phyloP scores from a whole-genome alignment of 2,888 invertebrate genomes.

The Platynereis dumerilii region DNA sequence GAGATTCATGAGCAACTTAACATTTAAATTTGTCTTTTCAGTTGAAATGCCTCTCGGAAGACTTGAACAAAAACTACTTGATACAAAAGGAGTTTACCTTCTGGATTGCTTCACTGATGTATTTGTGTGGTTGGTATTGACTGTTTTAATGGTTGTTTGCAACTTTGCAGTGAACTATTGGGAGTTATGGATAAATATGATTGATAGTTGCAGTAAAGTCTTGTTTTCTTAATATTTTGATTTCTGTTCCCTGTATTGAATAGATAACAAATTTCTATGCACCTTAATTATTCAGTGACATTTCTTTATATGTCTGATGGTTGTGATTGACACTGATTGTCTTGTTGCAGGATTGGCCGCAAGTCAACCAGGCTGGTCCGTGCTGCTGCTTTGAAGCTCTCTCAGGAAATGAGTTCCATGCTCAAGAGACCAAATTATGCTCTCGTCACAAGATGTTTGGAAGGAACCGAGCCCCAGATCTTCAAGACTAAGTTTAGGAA shows the following conservation, averaged over 20 bases:
- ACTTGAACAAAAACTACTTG: conserved; percentile 78
- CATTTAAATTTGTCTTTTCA: conserved; percentile 33
- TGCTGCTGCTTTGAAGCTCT: conserved; percentile 95
- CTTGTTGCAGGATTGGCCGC: conserved; percentile 87
- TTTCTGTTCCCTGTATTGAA: too few relatives aligned
- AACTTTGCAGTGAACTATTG: too few relatives aligned
- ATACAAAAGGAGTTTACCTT: conserved; percentile 93
- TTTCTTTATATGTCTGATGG: too few relatives aligned
- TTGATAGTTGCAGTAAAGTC: too few relatives aligned
- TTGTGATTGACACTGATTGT: too few relatives aligned
- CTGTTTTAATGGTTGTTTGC: too few relatives aligned
- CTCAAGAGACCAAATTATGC: conserved; percentile 82
- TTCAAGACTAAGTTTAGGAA: conserved; percentile 97
- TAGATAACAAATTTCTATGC: too few relatives aligned
- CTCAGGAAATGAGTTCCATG: conserved; percentile 95
- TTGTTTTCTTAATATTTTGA: background rate
- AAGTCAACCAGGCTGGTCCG: conserved; percentile 94
- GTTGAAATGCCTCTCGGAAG: conserved; percentile 63
- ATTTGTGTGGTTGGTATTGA: conserved; percentile 88
- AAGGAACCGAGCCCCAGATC: conserved; percentile 74
- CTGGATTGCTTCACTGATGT: conserved; percentile 92
- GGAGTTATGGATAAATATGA: too few relatives aligned
- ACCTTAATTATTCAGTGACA: too few relatives aligned
- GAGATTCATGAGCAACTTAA: background rate
- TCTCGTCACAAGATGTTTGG: conserved; percentile 85